phyloP scores from a whole-genome alignment of 1,140 invertebrate species.

The Goniozus legneri region DNA sequence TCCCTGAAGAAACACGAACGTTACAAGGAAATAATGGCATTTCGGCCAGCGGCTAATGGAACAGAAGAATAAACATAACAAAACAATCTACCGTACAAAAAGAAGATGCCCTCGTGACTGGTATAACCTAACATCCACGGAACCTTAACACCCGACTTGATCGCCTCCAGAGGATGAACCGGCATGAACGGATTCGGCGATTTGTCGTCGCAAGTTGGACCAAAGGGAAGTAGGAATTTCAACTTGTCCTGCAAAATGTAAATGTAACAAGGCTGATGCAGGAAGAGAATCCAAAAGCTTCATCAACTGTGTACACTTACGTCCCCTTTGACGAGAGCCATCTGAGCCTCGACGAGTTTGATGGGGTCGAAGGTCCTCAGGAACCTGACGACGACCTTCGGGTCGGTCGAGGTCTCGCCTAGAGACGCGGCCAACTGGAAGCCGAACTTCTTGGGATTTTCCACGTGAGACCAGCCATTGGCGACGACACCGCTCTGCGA shows the following conservation, averaged over 20 bases:
- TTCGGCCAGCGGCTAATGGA: no score
- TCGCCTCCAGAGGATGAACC: slow-evolving; percentile 30
- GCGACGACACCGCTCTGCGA: slow-evolving; percentile 57
- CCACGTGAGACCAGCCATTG: slow-evolving; percentile 39
- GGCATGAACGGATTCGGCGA: slow-evolving; percentile 47
- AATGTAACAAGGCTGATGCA: no score
- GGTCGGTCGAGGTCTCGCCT: slow-evolving; percentile 46
- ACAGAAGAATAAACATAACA: no score
- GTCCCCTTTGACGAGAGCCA: neutral
- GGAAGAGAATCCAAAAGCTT: neutral
- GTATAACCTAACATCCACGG: slow-evolving; percentile 62
- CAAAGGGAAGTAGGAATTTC: slow-evolving; percentile 19
- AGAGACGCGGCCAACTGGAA: slow-evolving; percentile 45
- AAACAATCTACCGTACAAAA: slow-evolving; percentile 36
- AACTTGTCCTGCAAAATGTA: slow-evolving; percentile 25
- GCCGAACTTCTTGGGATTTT: slow-evolving; percentile 38
- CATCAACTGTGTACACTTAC: neutral
- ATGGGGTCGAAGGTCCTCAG: slow-evolving; percentile 41
- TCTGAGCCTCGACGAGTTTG: slow-evolving; percentile 11
- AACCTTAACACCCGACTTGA: slow-evolving; percentile 52
- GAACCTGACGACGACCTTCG: slow-evolving; percentile 44
- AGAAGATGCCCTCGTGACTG: slow-evolving; percentile 55
- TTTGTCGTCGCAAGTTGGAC: slow-evolving; percentile 32
- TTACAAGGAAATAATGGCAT: no score
- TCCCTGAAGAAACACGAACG: no score